Conservation (phyloP, 2,888 invertebrate genomes). For the Drosophila phalerata region DNA sequence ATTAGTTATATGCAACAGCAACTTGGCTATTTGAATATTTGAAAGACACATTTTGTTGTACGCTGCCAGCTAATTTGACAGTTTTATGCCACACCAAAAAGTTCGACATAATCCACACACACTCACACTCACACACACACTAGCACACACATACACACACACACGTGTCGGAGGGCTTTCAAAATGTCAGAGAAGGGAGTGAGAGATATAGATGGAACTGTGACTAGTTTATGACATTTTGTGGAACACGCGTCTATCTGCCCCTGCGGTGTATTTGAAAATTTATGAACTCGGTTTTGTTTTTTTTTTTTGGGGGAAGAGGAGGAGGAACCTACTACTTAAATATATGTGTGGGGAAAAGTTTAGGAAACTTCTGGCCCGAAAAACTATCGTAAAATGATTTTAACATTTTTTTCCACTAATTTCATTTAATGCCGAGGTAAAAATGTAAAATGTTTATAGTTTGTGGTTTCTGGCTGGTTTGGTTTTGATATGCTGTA, state of each 20-base stretch:
- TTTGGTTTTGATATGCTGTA: constrained; percentile 38
- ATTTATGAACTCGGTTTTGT: constrained; percentile 62
- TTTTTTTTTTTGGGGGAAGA: background rate
- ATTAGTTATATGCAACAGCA: constrained; percentile 66
- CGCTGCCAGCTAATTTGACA: constrained; percentile 73
- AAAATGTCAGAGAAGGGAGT: constrained; percentile 58
- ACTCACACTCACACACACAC: constrained; percentile 34
- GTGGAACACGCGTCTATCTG: constrained; percentile 63
- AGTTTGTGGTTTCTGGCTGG: constrained; percentile 53
- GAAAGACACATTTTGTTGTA: constrained; percentile 48
- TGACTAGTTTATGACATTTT: constrained; percentile 76
- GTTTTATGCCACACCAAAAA: constrained; percentile 69
- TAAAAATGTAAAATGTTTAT: constrained; percentile 57
- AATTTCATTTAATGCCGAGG: constrained; percentile 66
- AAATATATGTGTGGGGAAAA: constrained; percentile 14
- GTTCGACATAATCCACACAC: constrained; percentile 38
- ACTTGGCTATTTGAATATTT: constrained; percentile 64
- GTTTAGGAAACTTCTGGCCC: constrained; percentile 24
- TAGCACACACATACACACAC: constrained; percentile 17
- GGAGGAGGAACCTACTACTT: constrained; percentile 22
- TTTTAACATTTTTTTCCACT: constrained; percentile 67
- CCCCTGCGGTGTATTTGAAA: constrained; percentile 43
- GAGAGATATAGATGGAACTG: constrained; percentile 46
- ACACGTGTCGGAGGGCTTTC: constrained; percentile 67
- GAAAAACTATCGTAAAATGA: constrained; percentile 69